Conservation (phyloP, 2,888 invertebrate species). For the Hofmannophila pseudospretella region DNA sequence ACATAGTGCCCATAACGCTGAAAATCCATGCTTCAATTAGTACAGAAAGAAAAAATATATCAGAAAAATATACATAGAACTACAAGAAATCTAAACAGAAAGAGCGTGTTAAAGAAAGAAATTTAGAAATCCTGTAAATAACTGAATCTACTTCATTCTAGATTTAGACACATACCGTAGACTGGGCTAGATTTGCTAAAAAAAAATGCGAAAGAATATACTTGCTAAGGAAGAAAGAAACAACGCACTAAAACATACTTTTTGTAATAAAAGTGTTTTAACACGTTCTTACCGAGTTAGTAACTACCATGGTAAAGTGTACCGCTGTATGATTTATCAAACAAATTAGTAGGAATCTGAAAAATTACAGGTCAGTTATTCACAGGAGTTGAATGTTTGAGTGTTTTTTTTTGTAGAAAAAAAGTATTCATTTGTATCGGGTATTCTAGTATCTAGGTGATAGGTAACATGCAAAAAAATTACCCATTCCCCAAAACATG, state of each 20-base stretch:
- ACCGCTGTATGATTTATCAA: constrained; percentile 14
- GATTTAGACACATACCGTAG: constrained; percentile 35
- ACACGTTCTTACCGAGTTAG: constrained; percentile 14
- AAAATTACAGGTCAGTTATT: constrained; percentile 56
- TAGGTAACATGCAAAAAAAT: constrained; percentile 46
- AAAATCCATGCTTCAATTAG: constrained; percentile 76
- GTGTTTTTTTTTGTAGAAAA: constrained; percentile 13
- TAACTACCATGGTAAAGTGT: constrained; percentile 12
- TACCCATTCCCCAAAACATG: constrained; percentile 63
- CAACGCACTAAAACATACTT: constrained; percentile 8
- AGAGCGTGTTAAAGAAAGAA: constrained; percentile 22
- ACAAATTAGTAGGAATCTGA: constrained; percentile 18
- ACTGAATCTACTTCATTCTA: constrained; percentile 40
- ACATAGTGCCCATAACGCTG: constrained; percentile 75
- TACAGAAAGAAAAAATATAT: constrained; percentile 53
- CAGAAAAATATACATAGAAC: constrained; percentile 24
- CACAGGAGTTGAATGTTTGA: constrained; percentile 49
- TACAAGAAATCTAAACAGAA: constrained; percentile 42
- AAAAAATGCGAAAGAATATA: constrained; percentile 20
- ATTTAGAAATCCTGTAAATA: constrained; percentile 59
- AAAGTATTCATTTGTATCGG: not conserved
- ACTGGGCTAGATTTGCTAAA: constrained; percentile 38
- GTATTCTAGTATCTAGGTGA: constrained; percentile 1
- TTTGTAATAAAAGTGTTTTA: constrained; percentile 3
- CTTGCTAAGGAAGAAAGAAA: too few relatives aligned